Evolutionary conservation across 2,113 vertebrate genomes (phyloP), one percentile per base, ranked within the genome.

Genomic region (Oxyruncus cristatus): DNA sequence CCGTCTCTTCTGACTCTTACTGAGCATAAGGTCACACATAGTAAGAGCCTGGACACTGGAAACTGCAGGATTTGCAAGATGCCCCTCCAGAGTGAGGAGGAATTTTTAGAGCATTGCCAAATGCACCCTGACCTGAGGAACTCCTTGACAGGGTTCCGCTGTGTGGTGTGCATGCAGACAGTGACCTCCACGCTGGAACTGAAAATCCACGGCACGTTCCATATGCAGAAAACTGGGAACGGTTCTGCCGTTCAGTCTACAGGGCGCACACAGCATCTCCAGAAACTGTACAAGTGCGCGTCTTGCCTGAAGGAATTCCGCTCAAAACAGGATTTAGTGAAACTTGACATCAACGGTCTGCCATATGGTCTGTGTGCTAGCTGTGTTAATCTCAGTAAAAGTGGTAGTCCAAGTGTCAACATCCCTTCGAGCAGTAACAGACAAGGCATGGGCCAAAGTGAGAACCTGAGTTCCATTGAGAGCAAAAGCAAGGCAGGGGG

Each of bases 81-180:
- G 99, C 99, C 99, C 8, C 98, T 99, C 50, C 99, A 99, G 37
- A 98, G 99, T 1, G 99, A 99, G 95, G 99, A 99, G 95, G 99
- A 99, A 93, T 99, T 99, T 96, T 98, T 99, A 92, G 99, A 99
- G 98, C 99, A 99, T 90, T 99, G 99, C 97, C 99, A 99, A 97
- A 99, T 99, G 99, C 99, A 99, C 96, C 99, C 99, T 41, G 99
- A 99, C 96, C 97, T 99, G 95, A 98, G 99, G 96, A 99, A 99
- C 97, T 99, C 99, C 61, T 98, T 99, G 85, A 99, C 99, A 1
- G 99, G 99, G 81, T 99, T 99, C 94, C 99, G 99, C 93, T 99
- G 99, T 33, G 99, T 99, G 82, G 99, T 99, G 49, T 99, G 99
- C 98, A 99, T 99, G 99, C 99, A 99, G 98, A 99, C 99, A 2